These are phyloP conservation scores for Chelonia mydas DNA, from an alignment of 2,797 vertebrate species.

Conservation along the genomic window DNA sequence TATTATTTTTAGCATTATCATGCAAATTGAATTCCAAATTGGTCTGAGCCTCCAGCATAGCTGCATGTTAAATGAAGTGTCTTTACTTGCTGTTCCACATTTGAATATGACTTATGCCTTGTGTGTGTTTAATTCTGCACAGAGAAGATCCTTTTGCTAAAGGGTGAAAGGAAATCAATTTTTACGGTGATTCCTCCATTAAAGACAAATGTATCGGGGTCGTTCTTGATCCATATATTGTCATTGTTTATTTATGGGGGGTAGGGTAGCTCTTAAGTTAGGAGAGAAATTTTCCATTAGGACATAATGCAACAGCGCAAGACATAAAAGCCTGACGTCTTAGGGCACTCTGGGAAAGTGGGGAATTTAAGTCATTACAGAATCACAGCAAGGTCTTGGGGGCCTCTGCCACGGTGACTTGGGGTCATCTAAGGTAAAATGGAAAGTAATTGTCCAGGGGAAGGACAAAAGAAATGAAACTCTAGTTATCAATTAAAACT, in stretches of 20 bases:
- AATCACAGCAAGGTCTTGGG: conserved; percentile 31
- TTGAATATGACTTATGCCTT: conserved; percentile 57
- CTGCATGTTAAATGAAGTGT: conserved; percentile 68
- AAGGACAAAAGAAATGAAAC: conserved; percentile 56
- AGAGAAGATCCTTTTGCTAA: conserved; percentile 49
- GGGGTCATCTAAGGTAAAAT: conserved; percentile 63
- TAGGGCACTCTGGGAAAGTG: conserved; percentile 55
- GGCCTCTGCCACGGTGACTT: conserved; percentile 9
- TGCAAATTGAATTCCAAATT: conserved; percentile 70
- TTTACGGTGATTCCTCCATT: conserved; percentile 59
- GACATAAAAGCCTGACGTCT: conserved; percentile 63
- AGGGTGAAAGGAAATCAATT: conserved; percentile 63
- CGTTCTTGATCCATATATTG: conserved; percentile 66
- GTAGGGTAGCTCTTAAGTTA: conserved; percentile 66
- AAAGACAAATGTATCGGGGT: conserved; percentile 48
- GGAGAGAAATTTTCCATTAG: conserved; percentile 72
- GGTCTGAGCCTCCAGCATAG: conserved; percentile 70
- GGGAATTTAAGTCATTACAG: conserved; percentile 51
- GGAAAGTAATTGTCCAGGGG: conserved; percentile 30
- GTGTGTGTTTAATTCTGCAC: conserved; percentile 45
- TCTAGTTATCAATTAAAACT: conserved; percentile 21
- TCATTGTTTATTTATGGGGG: conserved; percentile 75
- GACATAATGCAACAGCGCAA: conserved; percentile 66
- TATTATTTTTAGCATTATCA: conserved; percentile 73
- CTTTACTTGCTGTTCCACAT: conserved; percentile 17